phyloP scores from a whole-genome alignment of 2,797 vertebrate species.

The Lagocephalus sceleratus region DNA sequence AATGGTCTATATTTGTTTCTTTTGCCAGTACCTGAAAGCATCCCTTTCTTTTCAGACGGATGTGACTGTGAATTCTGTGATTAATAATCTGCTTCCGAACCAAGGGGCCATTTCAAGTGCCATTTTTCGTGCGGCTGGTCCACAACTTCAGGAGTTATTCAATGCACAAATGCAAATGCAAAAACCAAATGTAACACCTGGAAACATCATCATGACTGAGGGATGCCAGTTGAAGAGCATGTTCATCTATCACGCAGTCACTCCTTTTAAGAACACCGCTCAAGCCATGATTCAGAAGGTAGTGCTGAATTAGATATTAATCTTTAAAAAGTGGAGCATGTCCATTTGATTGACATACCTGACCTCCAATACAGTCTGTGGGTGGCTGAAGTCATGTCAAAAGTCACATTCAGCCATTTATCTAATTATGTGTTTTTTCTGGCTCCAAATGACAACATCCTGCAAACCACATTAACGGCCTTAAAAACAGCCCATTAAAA shows the following conservation, averaged over 20 bases:
- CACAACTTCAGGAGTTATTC: slow-evolving; percentile 73
- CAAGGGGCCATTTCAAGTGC: slow-evolving; percentile 80
- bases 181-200: neutral
- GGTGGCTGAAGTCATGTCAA: too few relatives aligned
- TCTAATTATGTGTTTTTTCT: too few relatives aligned
- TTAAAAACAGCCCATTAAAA: too few relatives aligned
- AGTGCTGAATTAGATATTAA: too few relatives aligned
- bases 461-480: too few relatives aligned
- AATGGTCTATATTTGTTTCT: neutral
- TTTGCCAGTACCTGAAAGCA: neutral
- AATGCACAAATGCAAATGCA: neutral
- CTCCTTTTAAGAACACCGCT: slow-evolving; percentile 60
- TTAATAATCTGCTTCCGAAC: slow-evolving; percentile 65
- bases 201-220: slow-evolving; percentile 71
- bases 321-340: too few relatives aligned
- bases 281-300: slow-evolving; percentile 66
- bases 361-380: too few relatives aligned
- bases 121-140: slow-evolving; percentile 76
- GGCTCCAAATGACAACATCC: too few relatives aligned
- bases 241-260: slow-evolving; percentile 76
- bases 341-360: too few relatives aligned
- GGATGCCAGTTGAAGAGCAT: slow-evolving; percentile 74
- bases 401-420: too few relatives aligned
- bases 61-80: slow-evolving; percentile 79
- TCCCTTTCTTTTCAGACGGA: slow-evolving; percentile 69